Conservation (phyloP, 2,888 invertebrate genomes). For the Myopa tessellatipennis region DNA sequence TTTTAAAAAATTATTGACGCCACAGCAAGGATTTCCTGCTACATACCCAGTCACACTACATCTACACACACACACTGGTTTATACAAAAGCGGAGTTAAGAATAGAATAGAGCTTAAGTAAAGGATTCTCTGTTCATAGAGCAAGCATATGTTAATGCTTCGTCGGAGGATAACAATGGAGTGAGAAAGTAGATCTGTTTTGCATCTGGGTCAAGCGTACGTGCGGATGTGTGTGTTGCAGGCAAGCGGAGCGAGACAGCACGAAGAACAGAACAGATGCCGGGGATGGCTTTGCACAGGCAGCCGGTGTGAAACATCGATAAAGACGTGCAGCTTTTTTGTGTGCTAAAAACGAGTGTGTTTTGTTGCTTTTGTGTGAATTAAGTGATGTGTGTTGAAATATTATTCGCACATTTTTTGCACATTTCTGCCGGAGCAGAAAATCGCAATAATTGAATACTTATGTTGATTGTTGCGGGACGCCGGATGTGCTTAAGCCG, state of each 20-base stretch:
- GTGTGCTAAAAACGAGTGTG: background rate
- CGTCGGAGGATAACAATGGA: conserved; percentile 62
- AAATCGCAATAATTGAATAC: conserved; percentile 46
- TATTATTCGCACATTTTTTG: conserved; percentile 37
- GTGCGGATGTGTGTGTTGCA: background rate
- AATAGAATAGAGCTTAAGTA: background rate
- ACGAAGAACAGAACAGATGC: background rate
- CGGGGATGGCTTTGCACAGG: background rate
- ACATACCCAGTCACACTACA: background rate
- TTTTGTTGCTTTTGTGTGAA: conserved; percentile 32
- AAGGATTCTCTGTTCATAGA: conserved; percentile 24
- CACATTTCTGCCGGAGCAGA: conserved; percentile 3
- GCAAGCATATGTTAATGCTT: conserved; percentile 57
- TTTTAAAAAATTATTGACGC: conserved; percentile 35
- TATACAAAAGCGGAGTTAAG: background rate
- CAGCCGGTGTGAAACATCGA: conserved; percentile 46
- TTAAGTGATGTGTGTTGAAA: conserved; percentile 43
- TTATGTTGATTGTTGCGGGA: conserved; percentile 37
- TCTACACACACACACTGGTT: conserved; percentile 11
- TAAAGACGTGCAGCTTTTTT: conserved; percentile 31
- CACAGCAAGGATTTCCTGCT: conserved; percentile 11
- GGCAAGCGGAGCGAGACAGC: background rate
- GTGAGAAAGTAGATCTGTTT: conserved; percentile 31
- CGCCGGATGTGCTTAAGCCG: background rate
- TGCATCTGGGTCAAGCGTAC: conserved; percentile 20